Percentiles rank a stretch among this genome's conserved stretches.
These are phyloP conservation scores for Lithobius niger DNA, from an alignment of 1,140 invertebrate genomes.

Conservation along the genomic window DNA sequence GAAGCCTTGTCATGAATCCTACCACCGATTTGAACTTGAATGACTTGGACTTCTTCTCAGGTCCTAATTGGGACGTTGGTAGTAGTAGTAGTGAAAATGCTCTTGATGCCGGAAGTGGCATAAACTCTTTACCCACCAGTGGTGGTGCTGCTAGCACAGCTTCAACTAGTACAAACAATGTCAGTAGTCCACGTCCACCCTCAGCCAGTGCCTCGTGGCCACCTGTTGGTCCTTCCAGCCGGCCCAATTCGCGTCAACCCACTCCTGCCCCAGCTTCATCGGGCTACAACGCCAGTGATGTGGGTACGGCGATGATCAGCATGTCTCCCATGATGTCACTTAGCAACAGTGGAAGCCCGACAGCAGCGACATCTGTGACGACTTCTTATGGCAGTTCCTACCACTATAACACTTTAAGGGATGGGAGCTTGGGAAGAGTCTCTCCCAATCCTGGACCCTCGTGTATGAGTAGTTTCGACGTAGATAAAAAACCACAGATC, in stretches of 20 bases:
- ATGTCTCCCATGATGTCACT: conserved; percentile 4
- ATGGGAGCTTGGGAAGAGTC: not conserved
- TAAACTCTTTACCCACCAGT: not conserved
- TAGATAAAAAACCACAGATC: not conserved
- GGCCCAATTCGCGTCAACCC: conserved; percentile 43
- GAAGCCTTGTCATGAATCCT: conserved; percentile 29
- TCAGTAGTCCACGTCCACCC: conserved; percentile 1
- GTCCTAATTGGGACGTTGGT: conserved; percentile 19
- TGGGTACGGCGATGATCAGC: conserved; percentile 23
- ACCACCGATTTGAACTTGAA: conserved; percentile 25
- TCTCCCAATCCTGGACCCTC: not conserved
- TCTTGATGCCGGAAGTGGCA: not conserved
- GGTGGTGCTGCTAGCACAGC: not conserved
- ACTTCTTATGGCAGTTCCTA: not conserved
- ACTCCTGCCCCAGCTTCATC: conserved; percentile 30
- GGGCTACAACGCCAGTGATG: conserved; percentile 26
- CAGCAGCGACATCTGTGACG: not conserved
- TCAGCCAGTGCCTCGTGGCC: conserved; percentile 4
- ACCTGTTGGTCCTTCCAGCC: conserved; percentile 14
- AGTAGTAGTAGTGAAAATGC: conserved; percentile 5
- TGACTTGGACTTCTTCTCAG: conserved; percentile 41
- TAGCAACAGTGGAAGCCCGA: not conserved
- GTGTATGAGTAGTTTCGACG: not conserved
- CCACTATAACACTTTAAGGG: not conserved
- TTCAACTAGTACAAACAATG: conserved; percentile 1